These are phyloP conservation scores for Marmota monax DNA, from an alignment of 2,113 vertebrate species.

Conservation along the genomic window DNA sequence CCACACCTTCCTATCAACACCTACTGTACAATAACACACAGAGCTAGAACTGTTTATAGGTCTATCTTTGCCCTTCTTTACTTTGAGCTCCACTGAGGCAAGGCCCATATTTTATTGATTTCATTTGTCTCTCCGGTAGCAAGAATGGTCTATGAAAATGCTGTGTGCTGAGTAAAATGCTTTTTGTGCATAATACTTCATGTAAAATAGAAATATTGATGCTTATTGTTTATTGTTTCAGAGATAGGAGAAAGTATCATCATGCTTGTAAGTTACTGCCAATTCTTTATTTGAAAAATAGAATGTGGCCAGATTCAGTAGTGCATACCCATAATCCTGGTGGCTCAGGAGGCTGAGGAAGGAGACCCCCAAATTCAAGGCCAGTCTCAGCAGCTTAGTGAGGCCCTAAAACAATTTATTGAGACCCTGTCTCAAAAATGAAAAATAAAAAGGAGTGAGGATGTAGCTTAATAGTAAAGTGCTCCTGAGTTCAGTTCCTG, in stretches of 20 bases:
- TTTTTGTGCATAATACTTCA: background rate
- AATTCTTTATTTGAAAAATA: slow-evolving; percentile 20
- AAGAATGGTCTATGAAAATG: background rate
- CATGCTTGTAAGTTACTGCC: background rate
- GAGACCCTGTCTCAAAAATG: too few relatives aligned
- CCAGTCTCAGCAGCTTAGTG: too few relatives aligned
- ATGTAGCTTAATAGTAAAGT: too few relatives aligned
- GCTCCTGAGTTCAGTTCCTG: too few relatives aligned
- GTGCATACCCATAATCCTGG: too few relatives aligned
- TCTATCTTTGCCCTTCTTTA: background rate
- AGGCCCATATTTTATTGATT: background rate
- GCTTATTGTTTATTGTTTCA: background rate
- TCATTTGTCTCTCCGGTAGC: background rate
- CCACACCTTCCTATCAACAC: background rate
- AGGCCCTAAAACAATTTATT: too few relatives aligned
- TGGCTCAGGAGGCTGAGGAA: too few relatives aligned
- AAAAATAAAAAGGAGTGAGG: too few relatives aligned
- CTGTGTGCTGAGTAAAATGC: background rate
- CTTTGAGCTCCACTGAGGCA: background rate
- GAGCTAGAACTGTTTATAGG: background rate
- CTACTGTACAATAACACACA: background rate
- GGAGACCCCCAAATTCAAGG: too few relatives aligned
- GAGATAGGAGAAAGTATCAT: background rate
- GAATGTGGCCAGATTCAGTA: background rate
- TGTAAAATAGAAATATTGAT: background rate